These are phyloP conservation scores for Chaetura pelagica DNA, from an alignment of 2,113 vertebrate genomes.

Conservation along the genomic window DNA sequence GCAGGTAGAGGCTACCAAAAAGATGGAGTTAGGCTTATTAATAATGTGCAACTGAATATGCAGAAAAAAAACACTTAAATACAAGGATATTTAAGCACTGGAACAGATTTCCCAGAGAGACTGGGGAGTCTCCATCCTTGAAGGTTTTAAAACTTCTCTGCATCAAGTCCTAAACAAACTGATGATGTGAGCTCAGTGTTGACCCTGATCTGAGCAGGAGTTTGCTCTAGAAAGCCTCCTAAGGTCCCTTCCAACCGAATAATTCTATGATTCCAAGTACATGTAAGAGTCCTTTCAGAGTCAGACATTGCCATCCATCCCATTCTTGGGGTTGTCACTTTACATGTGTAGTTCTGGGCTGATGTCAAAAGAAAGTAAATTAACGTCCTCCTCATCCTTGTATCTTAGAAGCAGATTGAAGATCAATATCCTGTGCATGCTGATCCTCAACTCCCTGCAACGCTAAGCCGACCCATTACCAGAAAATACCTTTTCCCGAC, in stretches of 20 bases:
- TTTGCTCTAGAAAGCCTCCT: background rate
- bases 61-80: background rate
- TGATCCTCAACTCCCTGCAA: background rate
- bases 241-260: background rate
- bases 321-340: background rate
- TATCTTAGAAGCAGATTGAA: background rate
- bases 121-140: background rate
- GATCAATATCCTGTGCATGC: background rate
- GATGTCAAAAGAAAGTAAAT: background rate
- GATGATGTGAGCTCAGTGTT: background rate
- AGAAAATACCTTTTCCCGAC: background rate
- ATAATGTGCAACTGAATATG: background rate
- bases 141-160: background rate
- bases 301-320: background rate
- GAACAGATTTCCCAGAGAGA: too few relatives aligned
- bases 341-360: background rate
- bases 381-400: background rate
- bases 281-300: background rate
- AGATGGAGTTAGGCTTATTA: background rate
- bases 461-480: background rate
- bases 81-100: background rate
- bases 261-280: background rate
- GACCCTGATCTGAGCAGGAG: background rate
- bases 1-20: background rate
- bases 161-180: background rate